phyloP scores from a whole-genome alignment of 2,888 invertebrate species.

The Hoplodrina ambigua region DNA sequence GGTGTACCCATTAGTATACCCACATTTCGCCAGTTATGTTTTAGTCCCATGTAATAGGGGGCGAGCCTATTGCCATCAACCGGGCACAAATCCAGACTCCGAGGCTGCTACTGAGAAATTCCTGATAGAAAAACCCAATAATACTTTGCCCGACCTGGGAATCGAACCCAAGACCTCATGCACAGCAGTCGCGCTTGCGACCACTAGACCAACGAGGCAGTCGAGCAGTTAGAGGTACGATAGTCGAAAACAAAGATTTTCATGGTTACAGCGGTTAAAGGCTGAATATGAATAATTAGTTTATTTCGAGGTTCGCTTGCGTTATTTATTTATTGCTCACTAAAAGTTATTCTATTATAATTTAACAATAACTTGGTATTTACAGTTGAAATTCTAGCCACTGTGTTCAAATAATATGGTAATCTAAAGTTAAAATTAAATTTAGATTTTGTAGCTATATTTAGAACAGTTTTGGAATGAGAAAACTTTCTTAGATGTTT shows the following conservation, averaged over 20 bases:
- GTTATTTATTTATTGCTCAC: slow-evolving; percentile 21
- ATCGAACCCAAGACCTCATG: too few relatives aligned
- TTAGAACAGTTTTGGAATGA: slow-evolving; percentile 25
- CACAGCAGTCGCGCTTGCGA: too few relatives aligned
- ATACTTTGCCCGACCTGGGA: too few relatives aligned
- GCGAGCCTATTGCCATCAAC: too few relatives aligned
- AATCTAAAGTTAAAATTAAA: slow-evolving; percentile 18
- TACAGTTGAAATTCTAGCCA: slow-evolving; percentile 15
- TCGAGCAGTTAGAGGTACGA: too few relatives aligned
- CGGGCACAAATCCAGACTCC: too few relatives aligned
- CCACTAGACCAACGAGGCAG: too few relatives aligned
- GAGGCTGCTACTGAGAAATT: too few relatives aligned
- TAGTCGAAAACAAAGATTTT: not conserved
- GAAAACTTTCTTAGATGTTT: slow-evolving; percentile 24
- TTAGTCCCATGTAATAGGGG: too few relatives aligned
- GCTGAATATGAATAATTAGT: slow-evolving; percentile 12
- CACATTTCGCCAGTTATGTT: too few relatives aligned
- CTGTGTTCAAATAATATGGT: slow-evolving; percentile 18
- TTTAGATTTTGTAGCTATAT: slow-evolving; percentile 24
- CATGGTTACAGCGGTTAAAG: not conserved
- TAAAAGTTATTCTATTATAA: slow-evolving; percentile 24
- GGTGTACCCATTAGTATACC: too few relatives aligned
- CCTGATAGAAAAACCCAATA: too few relatives aligned
- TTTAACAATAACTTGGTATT: slow-evolving; percentile 26
- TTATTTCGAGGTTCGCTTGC: slow-evolving; percentile 1